A percentile compares a stretch with the other conserved stretches of the same genome.
phyloP scores from a whole-genome alignment of 1,140 invertebrate genomes.

The Platyscapa corneri region DNA sequence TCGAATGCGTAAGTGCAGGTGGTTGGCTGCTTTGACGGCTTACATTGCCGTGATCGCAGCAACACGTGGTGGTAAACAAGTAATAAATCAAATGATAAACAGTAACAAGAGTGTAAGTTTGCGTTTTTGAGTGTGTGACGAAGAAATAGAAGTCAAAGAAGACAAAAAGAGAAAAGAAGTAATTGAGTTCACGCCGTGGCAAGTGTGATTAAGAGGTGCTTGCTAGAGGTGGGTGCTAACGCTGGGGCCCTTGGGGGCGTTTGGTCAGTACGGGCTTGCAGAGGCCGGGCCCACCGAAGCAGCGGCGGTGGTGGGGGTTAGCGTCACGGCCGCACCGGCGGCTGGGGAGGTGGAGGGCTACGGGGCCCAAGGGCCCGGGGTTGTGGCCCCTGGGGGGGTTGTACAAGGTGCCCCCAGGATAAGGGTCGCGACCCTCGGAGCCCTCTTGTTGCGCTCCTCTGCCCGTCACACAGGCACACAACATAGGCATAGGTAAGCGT shows the following conservation, averaged over 20 bases:
- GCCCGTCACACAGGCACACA: conserved; percentile 73
- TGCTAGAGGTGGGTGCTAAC: conserved; percentile 70
- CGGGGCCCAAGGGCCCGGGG: conserved; percentile 78
- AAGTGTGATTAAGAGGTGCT: conserved; percentile 44
- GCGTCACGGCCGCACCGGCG: conserved; percentile 58
- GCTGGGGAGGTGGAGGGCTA: conserved; percentile 70
- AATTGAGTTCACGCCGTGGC: not conserved
- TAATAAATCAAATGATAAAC: not conserved
- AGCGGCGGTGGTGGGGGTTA: conserved; percentile 69
- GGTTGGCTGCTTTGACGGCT: not conserved
- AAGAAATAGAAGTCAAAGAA: not conserved
- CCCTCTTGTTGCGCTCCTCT: conserved; percentile 72
- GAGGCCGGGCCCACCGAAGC: conserved; percentile 69
- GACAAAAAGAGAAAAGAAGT: not conserved
- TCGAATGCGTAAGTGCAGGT: not conserved
- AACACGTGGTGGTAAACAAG: not conserved
- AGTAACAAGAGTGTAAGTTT: conserved; percentile 1
- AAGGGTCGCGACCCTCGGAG: conserved; percentile 72
- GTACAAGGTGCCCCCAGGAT: conserved; percentile 68
- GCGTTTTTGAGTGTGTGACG: not conserved
- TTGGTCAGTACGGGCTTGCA: conserved; percentile 71
- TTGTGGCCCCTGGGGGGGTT: conserved; percentile 79
- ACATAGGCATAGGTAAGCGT: conserved; percentile 66
- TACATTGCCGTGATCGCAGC: not conserved
- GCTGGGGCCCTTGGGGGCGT: conserved; percentile 73